A percentile compares a stretch with the other conserved stretches of the same genome.
phyloP scores from a whole-genome alignment of 2,113 vertebrate species.

The Eolophus roseicapilla region DNA sequence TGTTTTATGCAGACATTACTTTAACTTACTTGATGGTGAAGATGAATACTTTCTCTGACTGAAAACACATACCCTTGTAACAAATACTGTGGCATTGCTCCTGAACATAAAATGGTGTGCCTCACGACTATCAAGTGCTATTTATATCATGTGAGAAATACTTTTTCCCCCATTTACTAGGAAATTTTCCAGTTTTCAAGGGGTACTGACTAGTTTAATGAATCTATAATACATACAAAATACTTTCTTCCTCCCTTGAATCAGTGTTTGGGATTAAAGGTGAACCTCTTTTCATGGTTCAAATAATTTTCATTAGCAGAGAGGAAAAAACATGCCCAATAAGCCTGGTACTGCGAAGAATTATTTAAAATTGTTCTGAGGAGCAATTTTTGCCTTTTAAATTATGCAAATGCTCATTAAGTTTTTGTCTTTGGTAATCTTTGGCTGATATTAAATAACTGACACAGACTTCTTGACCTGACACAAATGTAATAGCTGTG shows the following conservation, averaged over 20 bases:
- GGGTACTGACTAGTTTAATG: background rate
- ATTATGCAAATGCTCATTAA: constrained; percentile 51
- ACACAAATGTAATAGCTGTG: background rate
- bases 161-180: background rate
- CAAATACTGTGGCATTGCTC: background rate
- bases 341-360: background rate
- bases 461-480: constrained; percentile 32
- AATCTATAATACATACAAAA: background rate
- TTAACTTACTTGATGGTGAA: background rate
- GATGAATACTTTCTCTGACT: background rate
- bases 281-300: constrained; percentile 57
- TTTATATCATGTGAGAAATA: background rate
- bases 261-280: constrained; percentile 24
- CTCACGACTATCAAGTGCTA: background rate
- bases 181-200: background rate
- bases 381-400: constrained; percentile 61
- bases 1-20: background rate
- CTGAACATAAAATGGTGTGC: background rate
- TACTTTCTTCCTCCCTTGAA: background rate
- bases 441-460: constrained; percentile 39
- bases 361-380: constrained; percentile 32
- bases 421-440: constrained; percentile 60
- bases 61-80: background rate
- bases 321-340: constrained; percentile 15
- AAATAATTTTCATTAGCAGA: constrained; percentile 47